Base-by-base conservation (phyloP, 23 tunicate genomes). In the Halocynthia roretzi region DNA sequence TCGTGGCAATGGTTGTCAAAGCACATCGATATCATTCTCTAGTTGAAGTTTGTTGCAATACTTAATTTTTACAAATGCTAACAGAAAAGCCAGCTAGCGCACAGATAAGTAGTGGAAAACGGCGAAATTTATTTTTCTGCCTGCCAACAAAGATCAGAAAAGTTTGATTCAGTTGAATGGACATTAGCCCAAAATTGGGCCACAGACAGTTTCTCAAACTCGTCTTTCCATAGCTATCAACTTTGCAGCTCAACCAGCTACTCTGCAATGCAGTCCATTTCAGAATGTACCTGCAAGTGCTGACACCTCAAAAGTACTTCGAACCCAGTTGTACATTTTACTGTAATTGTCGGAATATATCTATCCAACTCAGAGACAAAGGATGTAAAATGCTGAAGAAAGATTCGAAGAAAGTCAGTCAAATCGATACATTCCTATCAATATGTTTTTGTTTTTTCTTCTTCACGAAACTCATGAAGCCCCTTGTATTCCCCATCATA, bases 131-230 rank as follows among this genome's bases (percentile, higher is more conserved):
- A 70, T 61, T 23, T 77, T 77, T 70, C 62, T 77, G 71, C 71
- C 52, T 77, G 81, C 70, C 44, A 60, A 61, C 81, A 77, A 53
- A 61, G 81, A 44, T 77, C 81, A 77, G 81, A 77, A 50, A 61
- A 53, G 62, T 62, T 77, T 54, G 81, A 54, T 77, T 77, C 58
- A 70, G 7, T 20, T 61, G 71, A 61, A 14, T 60, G 81, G 70
- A 61, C 71, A 23, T 80, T 56, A 56, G 84, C 68, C 68, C 77
- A 80, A 71, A 80, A 71, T 56, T 80, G 77, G 71, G 84, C 56
- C 77, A 71, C 53, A 80, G 77, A 56, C 70, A 80, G 9, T 8
- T 17, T 80, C 71, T 77, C 56, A 40, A 53, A 80, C 48, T 77
- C 62, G 61, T 77, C 81, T 77, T 61, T 77, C 81, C 81, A 77